Evolutionary conservation across 2,113 vertebrate species (phyloP).

Genomic region (Noturus placidus): DNA sequence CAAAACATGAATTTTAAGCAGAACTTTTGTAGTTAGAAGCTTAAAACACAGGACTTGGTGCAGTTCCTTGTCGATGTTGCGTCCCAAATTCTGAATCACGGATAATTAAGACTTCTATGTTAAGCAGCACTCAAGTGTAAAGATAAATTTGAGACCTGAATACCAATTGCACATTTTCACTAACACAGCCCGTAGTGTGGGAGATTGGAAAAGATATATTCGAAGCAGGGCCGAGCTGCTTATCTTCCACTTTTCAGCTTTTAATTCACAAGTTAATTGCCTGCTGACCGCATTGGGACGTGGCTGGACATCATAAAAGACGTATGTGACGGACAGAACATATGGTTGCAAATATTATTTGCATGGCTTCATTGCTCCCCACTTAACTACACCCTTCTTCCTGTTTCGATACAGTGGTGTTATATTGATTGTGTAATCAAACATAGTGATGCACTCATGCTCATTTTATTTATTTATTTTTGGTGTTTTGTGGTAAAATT

Average conservation of each 20-base stretch:
- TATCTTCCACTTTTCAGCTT: constrained; percentile 10
- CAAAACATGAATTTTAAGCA: background rate
- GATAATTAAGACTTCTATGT: background rate
- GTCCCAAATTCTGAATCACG: background rate
- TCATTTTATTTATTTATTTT: background rate
- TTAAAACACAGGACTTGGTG: background rate
- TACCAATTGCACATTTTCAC: background rate
- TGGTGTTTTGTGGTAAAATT: background rate
- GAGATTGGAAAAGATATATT: background rate
- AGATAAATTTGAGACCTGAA: background rate
- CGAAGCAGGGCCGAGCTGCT: background rate
- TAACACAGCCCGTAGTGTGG: background rate
- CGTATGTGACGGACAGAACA: background rate
- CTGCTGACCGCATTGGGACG: background rate
- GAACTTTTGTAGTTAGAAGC: background rate
- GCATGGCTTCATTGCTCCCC: background rate
- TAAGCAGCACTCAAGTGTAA: background rate
- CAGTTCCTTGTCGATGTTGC: background rate
- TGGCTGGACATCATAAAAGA: background rate
- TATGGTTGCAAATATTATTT: background rate
- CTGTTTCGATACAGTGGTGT: background rate
- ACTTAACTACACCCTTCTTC: background rate
- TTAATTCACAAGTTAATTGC: constrained; percentile 17
- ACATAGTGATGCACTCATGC: background rate
- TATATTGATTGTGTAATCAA: background rate